Evolutionary conservation across 2,888 invertebrate species (phyloP), one percentile per base, ranked within the genome.

Genomic region (Parascotia fuliginaria): DNA sequence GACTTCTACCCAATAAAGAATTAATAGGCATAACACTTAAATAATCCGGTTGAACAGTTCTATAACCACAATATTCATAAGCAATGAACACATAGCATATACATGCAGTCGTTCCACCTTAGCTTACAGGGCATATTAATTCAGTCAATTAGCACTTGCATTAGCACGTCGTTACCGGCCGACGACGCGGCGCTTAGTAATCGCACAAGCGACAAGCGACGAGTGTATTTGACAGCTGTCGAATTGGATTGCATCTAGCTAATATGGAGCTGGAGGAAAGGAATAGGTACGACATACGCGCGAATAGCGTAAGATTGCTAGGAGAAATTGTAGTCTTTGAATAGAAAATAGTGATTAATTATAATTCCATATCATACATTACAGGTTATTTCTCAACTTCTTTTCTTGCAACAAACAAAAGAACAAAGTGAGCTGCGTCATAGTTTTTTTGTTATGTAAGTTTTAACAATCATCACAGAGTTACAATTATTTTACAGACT

Each of bases 161-260:
- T 88, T 87, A 87, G 84, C 85, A 85, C 81, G 79, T 85, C 85
- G 85, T 87, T 83, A 82, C 77, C 71, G 79, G 72, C 68, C 78
- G 73, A 81, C 64, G 55, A 64, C 24, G 7, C 24, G 7, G 24
- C 24, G 77, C 72, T 77, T 75, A 68, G 80, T 82, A 85, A 85
- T 85, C 83, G 84, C 79, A 71, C 80, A 74, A 78, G 69, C 84
- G 85, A 85, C 85, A 81, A 74, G 77, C 84, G 79, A 81, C 83
- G 85, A 83, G 82, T 91, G 91, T 87, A 80, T 86, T 87, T 89
- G 90, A 90, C 91, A 89, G 85, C 87, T 89, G 89, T 89, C 90
- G 90, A 87, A 88, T 84, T 88, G 88, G 85, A 89, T 90, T 84
- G 87, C 85, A 87, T 84, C 81, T 69, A 81, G 85, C 88, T 88